These are phyloP conservation scores for Zaprionus davidi DNA, from an alignment of 1,140 invertebrate genomes.

Conservation along the genomic window DNA sequence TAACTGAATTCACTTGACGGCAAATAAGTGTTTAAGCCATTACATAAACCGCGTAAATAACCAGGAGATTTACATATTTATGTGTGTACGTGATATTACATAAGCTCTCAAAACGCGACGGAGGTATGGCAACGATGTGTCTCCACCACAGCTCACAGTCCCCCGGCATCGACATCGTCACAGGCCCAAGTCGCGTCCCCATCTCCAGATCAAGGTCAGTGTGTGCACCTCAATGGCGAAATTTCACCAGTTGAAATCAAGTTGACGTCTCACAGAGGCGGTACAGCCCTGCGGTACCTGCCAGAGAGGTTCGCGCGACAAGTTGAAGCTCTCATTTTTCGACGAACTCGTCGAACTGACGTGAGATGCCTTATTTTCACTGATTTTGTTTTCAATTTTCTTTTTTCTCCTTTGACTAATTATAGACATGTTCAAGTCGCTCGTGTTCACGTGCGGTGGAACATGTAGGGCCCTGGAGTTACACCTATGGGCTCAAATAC, in stretches of 20 bases:
- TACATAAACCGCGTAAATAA: slow-evolving; percentile 55
- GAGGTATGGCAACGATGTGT: slow-evolving; percentile 35
- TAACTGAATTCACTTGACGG: slow-evolving; percentile 12
- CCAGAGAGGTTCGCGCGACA: background rate
- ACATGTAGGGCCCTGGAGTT: background rate
- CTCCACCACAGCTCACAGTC: slow-evolving; percentile 11
- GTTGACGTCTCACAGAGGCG: slow-evolving; percentile 22
- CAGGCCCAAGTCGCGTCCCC: slow-evolving; percentile 27
- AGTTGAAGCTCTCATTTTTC: background rate
- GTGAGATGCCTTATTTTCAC: background rate
- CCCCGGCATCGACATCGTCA: slow-evolving; percentile 20
- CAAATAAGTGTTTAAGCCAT: slow-evolving; percentile 46
- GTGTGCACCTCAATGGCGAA: slow-evolving; percentile 36
- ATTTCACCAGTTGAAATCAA: slow-evolving; percentile 57
- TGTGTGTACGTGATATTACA: slow-evolving; percentile 53
- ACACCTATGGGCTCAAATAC: background rate
- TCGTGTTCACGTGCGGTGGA: slow-evolving; percentile 38
- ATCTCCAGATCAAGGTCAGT: slow-evolving; percentile 59
- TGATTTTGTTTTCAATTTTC: slow-evolving; percentile 5
- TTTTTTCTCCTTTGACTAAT: slow-evolving; percentile 16
- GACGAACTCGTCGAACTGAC: background rate
- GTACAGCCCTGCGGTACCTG: background rate
- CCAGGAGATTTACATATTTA: slow-evolving; percentile 50
- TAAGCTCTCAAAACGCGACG: slow-evolving; percentile 35
- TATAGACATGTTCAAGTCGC: slow-evolving; percentile 14